A percentile compares a stretch with the other conserved stretches of the same genome.
These are phyloP conservation scores for Labeo catla DNA, from an alignment of 2,113 vertebrate species.

Conservation along the genomic window DNA sequence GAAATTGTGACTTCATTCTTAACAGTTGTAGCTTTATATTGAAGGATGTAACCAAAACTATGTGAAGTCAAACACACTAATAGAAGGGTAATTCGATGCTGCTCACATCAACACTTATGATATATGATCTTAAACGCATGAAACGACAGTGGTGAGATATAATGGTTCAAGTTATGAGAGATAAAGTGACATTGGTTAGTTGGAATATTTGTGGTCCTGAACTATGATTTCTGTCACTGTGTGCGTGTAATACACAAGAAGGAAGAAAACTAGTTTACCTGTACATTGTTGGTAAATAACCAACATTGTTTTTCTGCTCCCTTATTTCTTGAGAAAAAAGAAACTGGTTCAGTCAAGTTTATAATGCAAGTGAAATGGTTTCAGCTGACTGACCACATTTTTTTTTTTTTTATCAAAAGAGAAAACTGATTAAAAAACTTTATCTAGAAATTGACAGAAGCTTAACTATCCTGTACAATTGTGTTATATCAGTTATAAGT, in stretches of 20 bases:
- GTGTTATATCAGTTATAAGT: too few species aligned
- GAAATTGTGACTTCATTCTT: background rate
- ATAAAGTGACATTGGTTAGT: background rate
- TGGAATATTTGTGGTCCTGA: background rate
- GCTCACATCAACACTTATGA: background rate
- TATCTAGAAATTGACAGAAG: background rate
- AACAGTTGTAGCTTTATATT: background rate
- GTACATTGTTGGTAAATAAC: background rate
- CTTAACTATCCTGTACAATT: background rate
- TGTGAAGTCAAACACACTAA: background rate
- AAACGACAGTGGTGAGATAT: background rate
- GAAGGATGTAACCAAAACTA: background rate
- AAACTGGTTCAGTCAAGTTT: background rate
- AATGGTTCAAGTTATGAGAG: background rate
- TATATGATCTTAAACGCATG: background rate
- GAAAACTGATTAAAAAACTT: background rate
- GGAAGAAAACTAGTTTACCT: background rate
- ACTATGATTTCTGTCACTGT: background rate
- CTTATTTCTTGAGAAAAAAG: background rate
- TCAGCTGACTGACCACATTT: background rate
- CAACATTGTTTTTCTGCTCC: background rate
- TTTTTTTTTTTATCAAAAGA: background rate
- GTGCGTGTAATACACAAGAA: background rate
- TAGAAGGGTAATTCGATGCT: background rate
- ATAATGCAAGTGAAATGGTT: background rate